Conservation (phyloP, 2,113 vertebrate species). For the Microcebus ravelobensis region DNA sequence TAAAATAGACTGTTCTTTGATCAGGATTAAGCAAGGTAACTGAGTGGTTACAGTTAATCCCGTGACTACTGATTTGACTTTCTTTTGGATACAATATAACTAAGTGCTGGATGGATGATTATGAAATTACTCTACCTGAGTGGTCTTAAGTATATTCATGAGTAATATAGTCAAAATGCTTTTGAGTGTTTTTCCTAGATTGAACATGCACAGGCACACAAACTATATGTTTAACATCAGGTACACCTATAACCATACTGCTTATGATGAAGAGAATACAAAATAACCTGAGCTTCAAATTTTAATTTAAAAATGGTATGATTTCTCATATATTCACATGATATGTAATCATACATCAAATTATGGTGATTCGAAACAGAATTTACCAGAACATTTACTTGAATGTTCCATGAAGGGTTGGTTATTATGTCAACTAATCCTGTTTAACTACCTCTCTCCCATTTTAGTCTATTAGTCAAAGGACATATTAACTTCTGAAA, state of each 20-base stretch:
- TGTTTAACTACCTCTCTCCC: not conserved
- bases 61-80: not conserved
- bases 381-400: not conserved
- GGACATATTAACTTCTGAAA: not conserved
- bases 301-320: constrained; percentile 19
- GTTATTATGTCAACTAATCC: not conserved
- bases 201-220: not conserved
- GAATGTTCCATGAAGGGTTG: not conserved
- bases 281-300: not conserved
- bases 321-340: not conserved
- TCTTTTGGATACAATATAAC: constrained; percentile 5
- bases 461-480: not conserved
- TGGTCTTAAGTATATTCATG: not conserved
- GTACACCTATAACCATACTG: not conserved
- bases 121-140: not conserved
- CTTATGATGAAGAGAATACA: not conserved
- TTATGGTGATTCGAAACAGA: not conserved
- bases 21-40: not conserved
- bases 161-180: not conserved
- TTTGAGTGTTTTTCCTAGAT: not conserved
- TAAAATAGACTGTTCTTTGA: not conserved
- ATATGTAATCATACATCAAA: not conserved
- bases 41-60: not conserved
- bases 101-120: not conserved
- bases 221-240: not conserved